phyloP scores from a whole-genome alignment of 2,797 vertebrate genomes.

The Bradypus variegatus region DNA sequence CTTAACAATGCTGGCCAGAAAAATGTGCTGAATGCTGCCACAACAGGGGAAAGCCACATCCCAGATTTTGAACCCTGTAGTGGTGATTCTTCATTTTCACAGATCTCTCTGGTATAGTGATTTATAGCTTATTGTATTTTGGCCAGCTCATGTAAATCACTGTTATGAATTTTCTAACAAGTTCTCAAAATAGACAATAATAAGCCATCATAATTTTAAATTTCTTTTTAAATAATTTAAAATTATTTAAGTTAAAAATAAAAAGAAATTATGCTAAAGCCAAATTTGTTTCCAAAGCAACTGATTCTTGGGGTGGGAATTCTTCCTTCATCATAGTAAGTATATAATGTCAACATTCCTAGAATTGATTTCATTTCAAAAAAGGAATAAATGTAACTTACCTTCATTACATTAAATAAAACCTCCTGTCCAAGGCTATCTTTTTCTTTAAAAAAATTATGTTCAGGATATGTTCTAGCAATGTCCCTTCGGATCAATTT shows the following conservation, averaged over 20 bases:
- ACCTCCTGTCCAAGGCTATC: constrained; percentile 97
- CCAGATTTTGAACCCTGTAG: not conserved
- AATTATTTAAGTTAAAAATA: not conserved
- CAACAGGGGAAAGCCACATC: not conserved
- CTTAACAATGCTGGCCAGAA: not conserved
- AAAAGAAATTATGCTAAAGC: constrained; percentile 37
- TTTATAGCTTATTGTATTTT: not conserved
- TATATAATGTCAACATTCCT: not conserved
- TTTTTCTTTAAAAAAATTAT: constrained; percentile 98
- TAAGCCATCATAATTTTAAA: not conserved
- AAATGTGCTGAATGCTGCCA: not conserved
- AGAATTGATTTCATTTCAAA: constrained; percentile 31
- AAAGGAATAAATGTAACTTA: constrained; percentile 65
- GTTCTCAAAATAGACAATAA: constrained; percentile 14
- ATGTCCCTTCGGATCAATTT: constrained; percentile 97
- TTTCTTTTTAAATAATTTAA: not conserved
- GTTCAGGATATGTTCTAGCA: constrained; percentile 96
- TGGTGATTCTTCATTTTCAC: not conserved
- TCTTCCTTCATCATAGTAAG: not conserved
- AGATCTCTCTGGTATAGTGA: not conserved
- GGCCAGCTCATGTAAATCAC: constrained; percentile 2
- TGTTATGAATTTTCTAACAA: constrained; percentile 9
- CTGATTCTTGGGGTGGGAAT: not conserved
- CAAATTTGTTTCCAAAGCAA: constrained; percentile 28
- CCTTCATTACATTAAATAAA: constrained; percentile 99